These are phyloP conservation scores for Sternarchorhynchus goeldii DNA, from an alignment of 2,797 vertebrate genomes.

Conservation along the genomic window DNA sequence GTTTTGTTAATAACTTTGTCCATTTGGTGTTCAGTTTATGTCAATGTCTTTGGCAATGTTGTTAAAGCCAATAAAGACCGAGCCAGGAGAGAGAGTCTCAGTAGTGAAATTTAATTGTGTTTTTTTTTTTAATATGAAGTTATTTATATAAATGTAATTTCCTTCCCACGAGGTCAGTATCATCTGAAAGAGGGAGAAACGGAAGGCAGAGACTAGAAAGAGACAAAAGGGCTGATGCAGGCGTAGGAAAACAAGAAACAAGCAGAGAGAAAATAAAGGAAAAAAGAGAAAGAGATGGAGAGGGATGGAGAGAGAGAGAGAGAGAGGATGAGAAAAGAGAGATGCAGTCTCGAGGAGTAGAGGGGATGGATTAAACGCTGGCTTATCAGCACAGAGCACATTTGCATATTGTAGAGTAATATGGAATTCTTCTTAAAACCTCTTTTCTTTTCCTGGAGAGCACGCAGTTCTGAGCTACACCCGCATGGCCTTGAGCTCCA, in stretches of 20 bases:
- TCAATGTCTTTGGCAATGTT: too few relatives aligned
- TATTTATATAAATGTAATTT: slow-evolving; percentile 37
- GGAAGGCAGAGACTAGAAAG: slow-evolving; percentile 42
- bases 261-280: slow-evolving; percentile 39
- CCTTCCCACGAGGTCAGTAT: slow-evolving; percentile 39
- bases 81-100: too few relatives aligned
- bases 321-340: slow-evolving; percentile 1
- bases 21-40: too few relatives aligned
- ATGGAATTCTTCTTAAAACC: slow-evolving; percentile 70
- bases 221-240: slow-evolving; percentile 35
- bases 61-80: too few relatives aligned
- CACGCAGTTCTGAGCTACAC: slow-evolving; percentile 69
- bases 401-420: slow-evolving; percentile 76
- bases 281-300: slow-evolving; percentile 31
- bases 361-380: slow-evolving; percentile 76
- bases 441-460: slow-evolving; percentile 73
- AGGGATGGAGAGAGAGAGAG: slow-evolving; percentile 37
- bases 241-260: slow-evolving; percentile 32
- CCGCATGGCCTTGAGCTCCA: slow-evolving; percentile 55
- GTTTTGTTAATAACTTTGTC: too few relatives aligned
- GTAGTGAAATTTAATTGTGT: too few relatives aligned
- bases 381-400: slow-evolving; percentile 78
- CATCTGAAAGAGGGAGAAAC: slow-evolving; percentile 33
- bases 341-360: slow-evolving; percentile 60
- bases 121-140: not conserved